Evolutionary conservation across 1,140 invertebrate species (phyloP).

Genomic region (Papilio helenus): DNA sequence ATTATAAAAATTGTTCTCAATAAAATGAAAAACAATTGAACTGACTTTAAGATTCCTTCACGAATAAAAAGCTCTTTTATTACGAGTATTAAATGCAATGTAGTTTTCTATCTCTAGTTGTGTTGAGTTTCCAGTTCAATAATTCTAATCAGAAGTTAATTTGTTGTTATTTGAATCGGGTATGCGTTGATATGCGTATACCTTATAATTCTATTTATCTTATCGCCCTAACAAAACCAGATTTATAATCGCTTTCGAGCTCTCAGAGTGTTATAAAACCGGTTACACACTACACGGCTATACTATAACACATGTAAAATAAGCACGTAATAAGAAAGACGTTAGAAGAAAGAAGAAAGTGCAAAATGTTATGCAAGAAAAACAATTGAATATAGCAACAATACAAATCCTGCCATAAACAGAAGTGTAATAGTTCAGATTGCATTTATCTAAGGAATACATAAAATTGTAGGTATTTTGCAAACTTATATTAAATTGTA

Average conservation of each 20-base stretch:
- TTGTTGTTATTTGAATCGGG: slow-evolving; percentile 17
- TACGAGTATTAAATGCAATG: background rate
- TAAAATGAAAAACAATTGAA: too few relatives aligned
- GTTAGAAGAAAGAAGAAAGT: background rate
- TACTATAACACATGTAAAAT: slow-evolving; percentile 32
- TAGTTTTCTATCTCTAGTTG: background rate
- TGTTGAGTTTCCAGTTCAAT: background rate
- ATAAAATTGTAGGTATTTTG: too few relatives aligned
- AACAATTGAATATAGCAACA: background rate
- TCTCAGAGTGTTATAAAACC: slow-evolving; percentile 34
- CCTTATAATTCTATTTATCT: slow-evolving; percentile 38
- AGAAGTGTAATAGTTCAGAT: background rate
- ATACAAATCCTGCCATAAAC: background rate
- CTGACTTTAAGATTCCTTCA: too few relatives aligned
- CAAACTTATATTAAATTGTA: background rate
- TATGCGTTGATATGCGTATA: slow-evolving; percentile 22
- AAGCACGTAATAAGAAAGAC: slow-evolving; percentile 13
- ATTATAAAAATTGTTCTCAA: too few relatives aligned
- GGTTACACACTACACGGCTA: slow-evolving; percentile 32
- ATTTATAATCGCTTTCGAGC: slow-evolving; percentile 39
- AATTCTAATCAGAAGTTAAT: slow-evolving; percentile 21
- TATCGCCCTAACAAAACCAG: slow-evolving; percentile 36
- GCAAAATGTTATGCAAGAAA: background rate
- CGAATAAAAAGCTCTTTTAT: background rate
- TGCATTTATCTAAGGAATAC: too few relatives aligned